Evolutionary conservation across 2,113 vertebrate genomes (phyloP).

Genomic region (Tor tambroides): DNA sequence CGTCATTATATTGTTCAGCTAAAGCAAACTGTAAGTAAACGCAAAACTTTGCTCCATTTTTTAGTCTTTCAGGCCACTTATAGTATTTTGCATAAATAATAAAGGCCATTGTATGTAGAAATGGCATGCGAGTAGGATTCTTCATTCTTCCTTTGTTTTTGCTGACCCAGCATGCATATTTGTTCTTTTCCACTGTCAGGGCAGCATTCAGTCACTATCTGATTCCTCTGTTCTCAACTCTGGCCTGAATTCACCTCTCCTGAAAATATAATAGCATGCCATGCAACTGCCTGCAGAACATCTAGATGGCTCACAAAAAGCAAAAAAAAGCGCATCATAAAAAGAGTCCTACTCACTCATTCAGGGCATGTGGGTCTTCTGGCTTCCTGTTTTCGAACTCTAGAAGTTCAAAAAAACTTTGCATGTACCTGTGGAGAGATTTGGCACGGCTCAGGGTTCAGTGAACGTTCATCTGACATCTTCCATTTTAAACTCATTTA

Average conservation of each 20-base stretch:
- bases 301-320: neutral
- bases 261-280: neutral
- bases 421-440: conserved; percentile 82
- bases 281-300: neutral
- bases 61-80: neutral
- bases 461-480: neutral
- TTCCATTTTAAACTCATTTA: neutral
- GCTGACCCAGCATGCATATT: neutral
- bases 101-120: neutral
- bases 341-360: conserved; percentile 78
- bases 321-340: neutral
- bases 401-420: conserved; percentile 86
- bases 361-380: conserved; percentile 80
- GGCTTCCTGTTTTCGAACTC: conserved; percentile 85
- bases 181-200: conserved; percentile 17
- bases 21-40: neutral
- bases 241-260: neutral
- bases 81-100: neutral
- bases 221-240: neutral
- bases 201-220: neutral
- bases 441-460: neutral
- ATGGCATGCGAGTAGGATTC: neutral
- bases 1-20: no score
- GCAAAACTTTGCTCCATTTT: no score
- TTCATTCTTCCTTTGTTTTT: neutral